These are phyloP conservation scores for Acipenser oxyrinchus DNA, from an alignment of 2,797 vertebrate species.

Conservation along the genomic window DNA sequence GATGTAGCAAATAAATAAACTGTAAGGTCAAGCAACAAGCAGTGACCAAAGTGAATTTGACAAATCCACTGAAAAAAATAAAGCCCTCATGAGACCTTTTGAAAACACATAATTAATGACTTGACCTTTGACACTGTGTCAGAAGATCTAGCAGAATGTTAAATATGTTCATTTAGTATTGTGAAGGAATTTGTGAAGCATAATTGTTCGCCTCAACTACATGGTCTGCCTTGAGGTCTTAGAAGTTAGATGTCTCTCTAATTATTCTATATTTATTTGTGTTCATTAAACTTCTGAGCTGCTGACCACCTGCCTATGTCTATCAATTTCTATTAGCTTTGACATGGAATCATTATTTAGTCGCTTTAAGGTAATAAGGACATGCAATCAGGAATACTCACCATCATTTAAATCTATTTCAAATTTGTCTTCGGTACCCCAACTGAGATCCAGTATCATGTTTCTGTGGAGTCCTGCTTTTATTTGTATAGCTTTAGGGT, in stretches of 20 bases:
- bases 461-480: slow-evolving; percentile 14
- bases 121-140: slow-evolving; percentile 16
- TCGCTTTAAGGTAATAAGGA: slow-evolving; percentile 58
- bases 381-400: slow-evolving; percentile 50
- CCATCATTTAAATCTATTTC: slow-evolving; percentile 42
- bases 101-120: slow-evolving; percentile 11
- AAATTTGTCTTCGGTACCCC: slow-evolving; percentile 36
- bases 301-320: slow-evolving; percentile 44
- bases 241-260: slow-evolving; percentile 53
- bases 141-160: not conserved
- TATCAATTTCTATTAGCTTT: slow-evolving; percentile 61
- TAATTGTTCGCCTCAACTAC: not conserved
- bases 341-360: slow-evolving; percentile 56
- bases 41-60: too few relatives aligned
- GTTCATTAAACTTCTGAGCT: slow-evolving; percentile 51
- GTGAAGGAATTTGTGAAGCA: not conserved
- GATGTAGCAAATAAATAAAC: too few relatives aligned
- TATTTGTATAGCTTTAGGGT: slow-evolving; percentile 16
- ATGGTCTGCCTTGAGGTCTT: slow-evolving; percentile 44
- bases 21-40: too few relatives aligned
- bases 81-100: slow-evolving; percentile 18
- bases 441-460: slow-evolving; percentile 9
- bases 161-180: slow-evolving; percentile 18
- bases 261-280: slow-evolving; percentile 57
- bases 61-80: not conserved